Percentiles rank a stretch among this genome's conserved stretches.
Conservation (phyloP, 30 jellyfish, hydroid and myxozoan genomes). For the Hydra vulgaris region DNA sequence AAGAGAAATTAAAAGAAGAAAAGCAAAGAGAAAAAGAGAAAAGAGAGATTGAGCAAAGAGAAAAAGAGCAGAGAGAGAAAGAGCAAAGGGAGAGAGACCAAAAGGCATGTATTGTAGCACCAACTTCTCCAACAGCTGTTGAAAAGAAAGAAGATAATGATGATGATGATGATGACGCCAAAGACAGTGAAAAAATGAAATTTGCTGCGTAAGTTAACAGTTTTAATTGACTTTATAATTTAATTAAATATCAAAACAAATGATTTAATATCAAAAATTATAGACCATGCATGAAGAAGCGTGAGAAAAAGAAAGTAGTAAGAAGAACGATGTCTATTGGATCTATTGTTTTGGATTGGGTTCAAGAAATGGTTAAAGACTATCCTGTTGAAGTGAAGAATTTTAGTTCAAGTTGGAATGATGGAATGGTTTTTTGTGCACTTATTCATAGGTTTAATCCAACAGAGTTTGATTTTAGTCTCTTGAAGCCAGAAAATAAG, state of each 20-base stretch:
- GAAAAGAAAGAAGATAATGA: slow-evolving; percentile 21
- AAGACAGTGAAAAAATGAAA: slow-evolving; percentile 35
- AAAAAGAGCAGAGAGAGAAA: slow-evolving; percentile 4
- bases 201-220: slow-evolving; percentile 60
- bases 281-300: slow-evolving; percentile 86
- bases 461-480: slow-evolving; percentile 61
- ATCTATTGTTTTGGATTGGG: slow-evolving; percentile 87
- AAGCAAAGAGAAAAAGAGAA: slow-evolving; percentile 46
- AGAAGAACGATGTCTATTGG: slow-evolving; percentile 83
- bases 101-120: not conserved
- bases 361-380: slow-evolving; percentile 88
- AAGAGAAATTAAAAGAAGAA: slow-evolving; percentile 58
- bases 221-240: not conserved
- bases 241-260: not conserved
- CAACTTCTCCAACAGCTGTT: not conserved
- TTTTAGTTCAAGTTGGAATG: slow-evolving; percentile 83
- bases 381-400: slow-evolving; percentile 65
- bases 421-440: slow-evolving; percentile 90
- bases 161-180: not conserved
- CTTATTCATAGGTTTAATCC: slow-evolving; percentile 69
- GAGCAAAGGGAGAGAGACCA: slow-evolving; percentile 34
- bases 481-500: slow-evolving; percentile 41
- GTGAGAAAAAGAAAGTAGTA: slow-evolving; percentile 54
- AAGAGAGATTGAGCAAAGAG: slow-evolving; percentile 14
- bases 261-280: too few relatives aligned